Percentiles rank a stretch among this genome's conserved stretches.
Evolutionary conservation across 2,888 invertebrate genomes (phyloP).

Genomic region (Calameuta filiformis): DNA sequence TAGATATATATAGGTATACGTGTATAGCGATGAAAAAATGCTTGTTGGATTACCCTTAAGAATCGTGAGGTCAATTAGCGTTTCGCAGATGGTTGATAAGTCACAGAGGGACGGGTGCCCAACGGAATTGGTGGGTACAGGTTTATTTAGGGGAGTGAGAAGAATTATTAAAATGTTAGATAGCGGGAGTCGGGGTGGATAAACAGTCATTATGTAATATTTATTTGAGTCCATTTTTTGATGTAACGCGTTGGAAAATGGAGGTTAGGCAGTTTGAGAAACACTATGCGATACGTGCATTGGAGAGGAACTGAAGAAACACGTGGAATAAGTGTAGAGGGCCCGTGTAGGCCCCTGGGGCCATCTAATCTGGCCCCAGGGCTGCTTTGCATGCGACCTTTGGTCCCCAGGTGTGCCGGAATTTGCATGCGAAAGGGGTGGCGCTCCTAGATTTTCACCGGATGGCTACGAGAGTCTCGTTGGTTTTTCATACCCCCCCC

Average conservation of each 20-base stretch:
- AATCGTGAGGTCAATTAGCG: conserved; percentile 42
- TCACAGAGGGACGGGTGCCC: conserved; percentile 5
- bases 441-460: conserved; percentile 41
- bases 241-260: not conserved
- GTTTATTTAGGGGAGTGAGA: conserved; percentile 35
- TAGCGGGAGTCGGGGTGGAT: not conserved
- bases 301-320: not conserved
- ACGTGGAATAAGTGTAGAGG: not conserved
- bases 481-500: conserved; percentile 37
- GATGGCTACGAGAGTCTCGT: conserved; percentile 12
- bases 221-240: not conserved
- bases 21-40: conserved; percentile 18
- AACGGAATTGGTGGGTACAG: conserved; percentile 29
- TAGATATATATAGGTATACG: not conserved
- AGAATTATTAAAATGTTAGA: conserved; percentile 25
- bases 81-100: conserved; percentile 10
- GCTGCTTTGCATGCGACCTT: conserved; percentile 62
- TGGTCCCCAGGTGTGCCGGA: conserved; percentile 61
- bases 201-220: not conserved
- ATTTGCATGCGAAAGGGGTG: conserved; percentile 65
- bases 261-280: not conserved
- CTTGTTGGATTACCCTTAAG: conserved; percentile 14
- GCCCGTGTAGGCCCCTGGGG: conserved; percentile 6
- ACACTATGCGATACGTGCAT: not conserved
- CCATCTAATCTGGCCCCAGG: conserved; percentile 51